Evolutionary conservation across 2,888 invertebrate genomes (phyloP).

Genomic region (Drosophila vallismaia): DNA sequence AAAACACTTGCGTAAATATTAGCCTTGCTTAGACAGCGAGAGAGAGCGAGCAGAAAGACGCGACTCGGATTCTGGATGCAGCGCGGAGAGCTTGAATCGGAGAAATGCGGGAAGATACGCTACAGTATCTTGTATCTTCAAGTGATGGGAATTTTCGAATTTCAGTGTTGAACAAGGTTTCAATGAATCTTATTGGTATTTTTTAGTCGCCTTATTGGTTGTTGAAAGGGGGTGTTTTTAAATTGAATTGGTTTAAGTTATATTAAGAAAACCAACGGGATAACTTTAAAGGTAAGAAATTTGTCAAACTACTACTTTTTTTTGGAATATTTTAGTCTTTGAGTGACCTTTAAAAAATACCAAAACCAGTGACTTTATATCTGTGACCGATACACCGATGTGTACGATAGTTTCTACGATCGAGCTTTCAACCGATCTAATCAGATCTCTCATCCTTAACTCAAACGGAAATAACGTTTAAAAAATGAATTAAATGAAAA

Average conservation of each 20-base stretch:
- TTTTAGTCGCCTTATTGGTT: neutral
- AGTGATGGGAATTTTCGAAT: neutral
- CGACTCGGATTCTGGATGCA: slow-evolving; percentile 30
- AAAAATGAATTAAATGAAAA: too few species aligned
- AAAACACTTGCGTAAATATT: slow-evolving; percentile 73
- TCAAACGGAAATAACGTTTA: neutral
- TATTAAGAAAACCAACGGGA: too few species aligned
- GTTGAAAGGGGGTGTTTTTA: too few species aligned
- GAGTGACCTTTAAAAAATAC: neutral
- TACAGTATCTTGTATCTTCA: neutral
- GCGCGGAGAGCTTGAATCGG: slow-evolving; percentile 14
- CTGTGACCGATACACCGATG: neutral
- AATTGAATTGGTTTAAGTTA: too few species aligned
- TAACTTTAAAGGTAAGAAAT: neutral
- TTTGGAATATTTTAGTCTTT: neutral
- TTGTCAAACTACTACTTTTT: accelerated
- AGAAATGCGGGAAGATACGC: neutral
- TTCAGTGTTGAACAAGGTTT: neutral
- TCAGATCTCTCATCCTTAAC: neutral
- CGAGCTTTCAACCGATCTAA: neutral
- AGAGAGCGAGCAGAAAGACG: slow-evolving; percentile 21
- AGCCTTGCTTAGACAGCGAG: slow-evolving; percentile 19
- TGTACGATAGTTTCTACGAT: neutral
- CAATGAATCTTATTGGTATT: neutral
- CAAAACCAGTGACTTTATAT: neutral